phyloP scores from a whole-genome alignment of 30 jellyfish, hydroid and myxozoan species.

The Calvadosia cruxmelitensis region DNA sequence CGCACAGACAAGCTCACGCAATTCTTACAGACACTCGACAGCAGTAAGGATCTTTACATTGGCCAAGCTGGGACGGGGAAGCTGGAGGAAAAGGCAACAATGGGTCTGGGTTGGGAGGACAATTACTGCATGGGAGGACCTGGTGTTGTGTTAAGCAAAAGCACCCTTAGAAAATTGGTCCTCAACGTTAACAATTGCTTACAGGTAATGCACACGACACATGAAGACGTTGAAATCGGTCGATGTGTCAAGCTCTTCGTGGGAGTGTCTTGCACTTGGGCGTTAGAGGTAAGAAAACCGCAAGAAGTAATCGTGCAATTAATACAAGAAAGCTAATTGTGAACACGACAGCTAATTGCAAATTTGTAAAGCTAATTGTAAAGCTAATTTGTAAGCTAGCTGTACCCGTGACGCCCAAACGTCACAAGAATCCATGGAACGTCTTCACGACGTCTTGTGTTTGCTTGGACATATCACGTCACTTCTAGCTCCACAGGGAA shows the following conservation, averaged over 20 bases:
- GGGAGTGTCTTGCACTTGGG: constrained; percentile 95
- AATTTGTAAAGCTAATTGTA: too few species aligned
- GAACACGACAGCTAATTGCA: too few species aligned
- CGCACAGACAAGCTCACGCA: constrained; percentile 65
- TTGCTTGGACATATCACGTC: too few species aligned
- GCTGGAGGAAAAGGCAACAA: constrained; percentile 50
- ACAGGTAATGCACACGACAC: constrained; percentile 54
- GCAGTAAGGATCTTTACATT: constrained; percentile 76
- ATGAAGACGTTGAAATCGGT: constrained; percentile 99
- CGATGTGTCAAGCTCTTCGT: constrained; percentile 79
- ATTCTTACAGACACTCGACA: constrained; percentile 72
- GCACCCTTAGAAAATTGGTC: constrained; percentile 69
- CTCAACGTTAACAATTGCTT: constrained; percentile 80
- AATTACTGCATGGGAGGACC: constrained; percentile 99
- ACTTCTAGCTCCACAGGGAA: too few species aligned
- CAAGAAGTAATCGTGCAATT: too few species aligned
- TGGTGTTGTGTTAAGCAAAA: constrained; percentile 73
- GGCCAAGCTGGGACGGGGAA: constrained; percentile 99
- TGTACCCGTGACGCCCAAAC: too few species aligned
- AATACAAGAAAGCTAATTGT: too few species aligned
- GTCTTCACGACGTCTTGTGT: too few species aligned
- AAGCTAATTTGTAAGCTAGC: too few species aligned
- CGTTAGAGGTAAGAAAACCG: constrained; percentile 89
- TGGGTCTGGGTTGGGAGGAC: constrained; percentile 85
- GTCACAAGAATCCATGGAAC: too few species aligned